Base-by-base conservation (phyloP, 1,140 invertebrate genomes). In the Druon quercuslanigerum region DNA sequence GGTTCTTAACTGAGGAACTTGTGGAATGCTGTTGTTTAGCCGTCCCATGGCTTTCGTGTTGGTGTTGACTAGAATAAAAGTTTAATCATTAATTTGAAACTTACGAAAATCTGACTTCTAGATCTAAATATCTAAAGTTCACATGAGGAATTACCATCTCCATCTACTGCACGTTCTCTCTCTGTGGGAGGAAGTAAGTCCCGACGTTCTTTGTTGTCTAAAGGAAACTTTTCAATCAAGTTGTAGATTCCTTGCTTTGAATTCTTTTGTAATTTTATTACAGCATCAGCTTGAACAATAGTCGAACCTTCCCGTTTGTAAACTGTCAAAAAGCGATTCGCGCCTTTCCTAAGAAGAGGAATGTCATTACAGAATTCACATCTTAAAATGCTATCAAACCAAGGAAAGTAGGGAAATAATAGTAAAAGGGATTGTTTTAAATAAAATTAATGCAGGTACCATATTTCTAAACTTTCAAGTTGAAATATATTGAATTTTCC, bases 281-380 rank as follows among this genome's bases (percentile, higher is more conserved):
- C 90, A n/a, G 95, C 94, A 90, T 95, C 94, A 83, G 92, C 93
- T 85, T 95, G 94, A 7, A 95, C 93, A 73, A 95, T 94, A 2
- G 93, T 94, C 2, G 94, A 95, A 2, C 93, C 94, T 82, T 94
- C 92, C 78, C 95, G 92, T 89, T 96, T 96, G 78, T 94, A 95
- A 16, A 96, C 94, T 33, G 95, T 96, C 72, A 96, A 79, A 82
- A 92, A 95, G 0, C 95, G 91, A 82, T 94, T 95, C 0, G 93
- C 92, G 56, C 94, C 95, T 91, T 95, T 95, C 17, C 94, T 96
- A 9, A 51, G 11, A 51, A 17, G 0, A 71, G n/a, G 51, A 51
- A 60, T 51, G 19, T 57, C 57, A 54, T 72, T 71, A 14, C 33
- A 51, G 52, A 71, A 81, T 72, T 70, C 25, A 33, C 3, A 33